These are phyloP conservation scores for Panopea generosa DNA, from an alignment of 2,888 invertebrate species.

Conservation along the genomic window DNA sequence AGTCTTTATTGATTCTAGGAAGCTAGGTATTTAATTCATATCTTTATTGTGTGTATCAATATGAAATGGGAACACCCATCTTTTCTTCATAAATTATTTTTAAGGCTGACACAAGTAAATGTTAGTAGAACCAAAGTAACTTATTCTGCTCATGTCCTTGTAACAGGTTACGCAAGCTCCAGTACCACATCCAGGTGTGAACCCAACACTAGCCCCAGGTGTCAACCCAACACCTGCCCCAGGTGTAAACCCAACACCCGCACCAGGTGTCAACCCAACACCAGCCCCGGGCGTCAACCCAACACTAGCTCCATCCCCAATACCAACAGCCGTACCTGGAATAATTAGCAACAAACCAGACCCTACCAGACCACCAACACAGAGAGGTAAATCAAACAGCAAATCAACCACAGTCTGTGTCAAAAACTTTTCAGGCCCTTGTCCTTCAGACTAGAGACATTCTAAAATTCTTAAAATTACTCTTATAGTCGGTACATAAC, in stretches of 20 bases:
- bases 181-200: constrained; percentile 48
- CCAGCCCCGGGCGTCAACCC: constrained; percentile 21
- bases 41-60: too few relatives aligned
- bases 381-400: constrained; percentile 64
- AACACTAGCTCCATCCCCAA: constrained; percentile 58
- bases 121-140: too few relatives aligned
- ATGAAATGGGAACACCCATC: too few relatives aligned
- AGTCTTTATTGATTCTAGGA: too few relatives aligned
- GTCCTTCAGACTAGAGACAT: too few relatives aligned
- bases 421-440: too few relatives aligned
- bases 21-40: too few relatives aligned
- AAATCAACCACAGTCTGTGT: not conserved
- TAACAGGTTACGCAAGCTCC: constrained; percentile 9
- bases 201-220: constrained; percentile 34
- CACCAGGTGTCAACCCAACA: constrained; percentile 34
- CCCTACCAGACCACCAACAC: constrained; percentile 57
- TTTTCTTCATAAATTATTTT: too few relatives aligned
- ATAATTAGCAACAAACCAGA: constrained; percentile 66
- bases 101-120: too few relatives aligned
- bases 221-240: constrained; percentile 29
- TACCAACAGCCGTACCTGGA: constrained; percentile 70
- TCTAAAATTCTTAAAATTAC: too few relatives aligned
- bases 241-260: constrained; percentile 15
- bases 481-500: too few relatives aligned
- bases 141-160: too few relatives aligned